These are phyloP conservation scores for Tachina grossa DNA, from an alignment of 2,888 invertebrate genomes.

Conservation along the genomic window DNA sequence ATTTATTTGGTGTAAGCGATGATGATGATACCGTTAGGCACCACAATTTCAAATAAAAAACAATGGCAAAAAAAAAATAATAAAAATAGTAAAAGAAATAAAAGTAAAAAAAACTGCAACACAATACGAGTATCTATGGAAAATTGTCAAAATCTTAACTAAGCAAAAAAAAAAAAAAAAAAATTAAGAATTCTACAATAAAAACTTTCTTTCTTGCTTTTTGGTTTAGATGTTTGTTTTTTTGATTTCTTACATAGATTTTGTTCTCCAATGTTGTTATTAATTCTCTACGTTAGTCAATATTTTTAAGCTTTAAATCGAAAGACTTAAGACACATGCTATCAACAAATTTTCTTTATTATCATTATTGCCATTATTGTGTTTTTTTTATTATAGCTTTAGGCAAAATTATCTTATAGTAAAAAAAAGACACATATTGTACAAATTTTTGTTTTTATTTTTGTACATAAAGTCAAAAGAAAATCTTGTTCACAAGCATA, in stretches of 20 bases:
- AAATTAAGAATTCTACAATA: slow-evolving; percentile 31
- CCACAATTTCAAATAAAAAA: not conserved
- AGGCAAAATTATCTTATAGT: slow-evolving; percentile 45
- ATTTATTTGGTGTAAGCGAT: slow-evolving; percentile 67
- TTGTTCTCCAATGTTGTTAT: not conserved
- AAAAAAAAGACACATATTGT: slow-evolving; percentile 8
- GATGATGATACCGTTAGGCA: slow-evolving; percentile 60
- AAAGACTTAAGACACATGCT: slow-evolving; percentile 64
- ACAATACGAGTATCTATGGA: slow-evolving; percentile 19
- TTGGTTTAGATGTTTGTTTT: not conserved
- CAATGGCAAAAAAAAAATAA: not conserved
- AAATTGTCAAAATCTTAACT: slow-evolving; percentile 62
- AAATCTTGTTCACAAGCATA: slow-evolving; percentile 33
- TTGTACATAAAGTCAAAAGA: not conserved
- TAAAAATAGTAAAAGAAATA: not conserved
- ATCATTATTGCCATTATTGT: slow-evolving; percentile 18
- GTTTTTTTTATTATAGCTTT: slow-evolving; percentile 24
- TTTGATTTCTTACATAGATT: slow-evolving; percentile 7
- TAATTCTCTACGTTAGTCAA: slow-evolving; percentile 51
- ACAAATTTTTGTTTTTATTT: too few species aligned
- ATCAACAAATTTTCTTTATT: slow-evolving; percentile 11
- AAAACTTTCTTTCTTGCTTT: slow-evolving; percentile 51
- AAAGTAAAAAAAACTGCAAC: slow-evolving; percentile 17
- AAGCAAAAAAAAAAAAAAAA: not conserved
- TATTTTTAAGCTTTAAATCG: slow-evolving; percentile 41